Percentiles rank a stretch among this genome's conserved stretches.
Conservation (phyloP, 1,140 invertebrate genomes). For the Proales similis region DNA sequence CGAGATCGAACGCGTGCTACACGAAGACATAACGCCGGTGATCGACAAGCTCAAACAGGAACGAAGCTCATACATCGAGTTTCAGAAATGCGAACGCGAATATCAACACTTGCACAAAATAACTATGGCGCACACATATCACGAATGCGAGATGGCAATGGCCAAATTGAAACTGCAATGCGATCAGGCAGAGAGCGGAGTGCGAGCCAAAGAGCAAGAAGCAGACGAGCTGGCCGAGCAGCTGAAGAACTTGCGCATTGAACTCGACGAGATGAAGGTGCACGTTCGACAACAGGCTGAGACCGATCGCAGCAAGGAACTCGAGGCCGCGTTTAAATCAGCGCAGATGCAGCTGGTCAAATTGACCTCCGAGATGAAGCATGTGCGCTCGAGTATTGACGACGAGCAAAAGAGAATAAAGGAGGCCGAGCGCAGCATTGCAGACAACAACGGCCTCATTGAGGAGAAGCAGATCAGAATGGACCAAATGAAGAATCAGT, state of each 20-base stretch:
- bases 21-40: conserved; percentile 79
- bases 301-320: conserved; percentile 1
- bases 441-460: neutral
- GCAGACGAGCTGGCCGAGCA: neutral
- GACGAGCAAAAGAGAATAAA: conserved; percentile 7
- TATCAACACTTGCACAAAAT: conserved; percentile 21
- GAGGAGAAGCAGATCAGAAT: neutral
- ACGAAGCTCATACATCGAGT: conserved; percentile 74
- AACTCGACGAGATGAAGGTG: neutral
- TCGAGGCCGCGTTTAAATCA: neutral
- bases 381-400: conserved; percentile 27
- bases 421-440: conserved; percentile 23
- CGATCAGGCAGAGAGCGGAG: conserved; percentile 9
- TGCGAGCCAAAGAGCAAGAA: neutral
- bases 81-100: conserved; percentile 64
- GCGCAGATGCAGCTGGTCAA: conserved; percentile 18
- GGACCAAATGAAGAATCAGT: conserved; percentile 21
- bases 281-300: conserved; percentile 12
- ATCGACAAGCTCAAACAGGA: conserved; percentile 78
- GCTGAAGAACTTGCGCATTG: conserved; percentile 1
- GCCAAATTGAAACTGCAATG: conserved; percentile 6
- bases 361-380: conserved; percentile 11
- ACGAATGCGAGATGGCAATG: conserved; percentile 17
- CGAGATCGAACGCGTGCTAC: conserved; percentile 75
- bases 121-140: conserved; percentile 10